Conservation (phyloP, 2,113 vertebrate genomes). For the Sebastes fasciatus region DNA sequence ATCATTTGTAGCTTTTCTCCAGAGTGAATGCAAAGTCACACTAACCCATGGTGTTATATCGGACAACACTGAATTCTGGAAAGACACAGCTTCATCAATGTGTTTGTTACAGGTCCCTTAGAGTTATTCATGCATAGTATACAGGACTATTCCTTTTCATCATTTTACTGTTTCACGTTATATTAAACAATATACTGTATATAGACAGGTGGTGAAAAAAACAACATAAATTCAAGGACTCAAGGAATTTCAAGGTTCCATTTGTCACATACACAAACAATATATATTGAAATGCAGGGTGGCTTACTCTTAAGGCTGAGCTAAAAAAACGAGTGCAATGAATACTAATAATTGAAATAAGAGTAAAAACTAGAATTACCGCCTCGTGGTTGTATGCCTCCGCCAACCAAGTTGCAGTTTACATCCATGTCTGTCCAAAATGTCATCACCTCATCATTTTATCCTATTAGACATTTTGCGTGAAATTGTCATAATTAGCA, state of each 20-base stretch:
- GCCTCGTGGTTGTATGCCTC: too few species aligned
- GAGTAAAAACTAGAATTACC: not conserved
- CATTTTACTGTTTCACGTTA: not conserved
- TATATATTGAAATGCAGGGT: not conserved
- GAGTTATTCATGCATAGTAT: not conserved
- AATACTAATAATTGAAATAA: not conserved
- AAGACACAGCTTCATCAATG: not conserved
- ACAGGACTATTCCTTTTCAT: not conserved
- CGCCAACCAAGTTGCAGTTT: too few species aligned
- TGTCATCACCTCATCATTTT: too few species aligned
- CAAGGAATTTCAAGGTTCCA: not conserved
- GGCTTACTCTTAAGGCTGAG: too few species aligned
- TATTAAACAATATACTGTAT: not conserved
- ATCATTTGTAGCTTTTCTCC: slow-evolving; percentile 22
- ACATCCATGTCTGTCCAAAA: too few species aligned
- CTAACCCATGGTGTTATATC: not conserved
- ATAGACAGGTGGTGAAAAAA: not conserved
- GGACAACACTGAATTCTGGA: not conserved
- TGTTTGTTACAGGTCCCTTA: not conserved
- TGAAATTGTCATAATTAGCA: too few species aligned
- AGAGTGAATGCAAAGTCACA: slow-evolving; percentile 38
- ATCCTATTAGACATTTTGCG: too few species aligned
- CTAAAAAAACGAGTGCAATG: not conserved
- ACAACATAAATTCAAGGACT: not conserved
- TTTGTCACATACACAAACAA: not conserved